phyloP scores from a whole-genome alignment of 2,113 vertebrate genomes.

The Climacteris rufus region DNA sequence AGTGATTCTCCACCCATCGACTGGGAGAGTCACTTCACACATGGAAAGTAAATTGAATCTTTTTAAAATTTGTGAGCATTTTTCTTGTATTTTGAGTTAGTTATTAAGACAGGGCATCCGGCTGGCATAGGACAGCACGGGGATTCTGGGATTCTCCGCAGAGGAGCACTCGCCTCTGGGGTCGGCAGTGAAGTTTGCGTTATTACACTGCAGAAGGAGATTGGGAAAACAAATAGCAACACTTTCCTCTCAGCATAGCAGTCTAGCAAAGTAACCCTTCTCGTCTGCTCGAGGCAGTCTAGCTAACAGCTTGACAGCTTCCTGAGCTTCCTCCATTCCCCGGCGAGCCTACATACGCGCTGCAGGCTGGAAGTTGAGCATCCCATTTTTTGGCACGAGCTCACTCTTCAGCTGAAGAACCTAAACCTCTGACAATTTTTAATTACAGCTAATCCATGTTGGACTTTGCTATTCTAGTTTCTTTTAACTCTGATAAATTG shows the following conservation, averaged over 20 bases:
- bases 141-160: not conserved
- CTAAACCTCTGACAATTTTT: not conserved
- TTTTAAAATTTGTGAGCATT: not conserved
- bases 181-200: not conserved
- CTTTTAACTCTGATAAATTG: not conserved
- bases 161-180: not conserved
- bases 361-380: not conserved
- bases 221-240: not conserved
- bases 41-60: not conserved
- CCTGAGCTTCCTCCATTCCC: not conserved
- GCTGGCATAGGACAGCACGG: rapidly evolving
- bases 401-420: not conserved
- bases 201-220: not conserved
- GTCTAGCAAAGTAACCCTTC: not conserved
- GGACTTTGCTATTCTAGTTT: not conserved
- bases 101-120: not conserved
- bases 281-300: not conserved
- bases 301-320: conserved; percentile 19
- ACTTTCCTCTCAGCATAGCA: not conserved
- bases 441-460: not conserved
- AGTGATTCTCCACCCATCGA: not conserved
- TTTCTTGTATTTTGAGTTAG: not conserved
- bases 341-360: not conserved
- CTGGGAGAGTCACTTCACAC: not conserved
- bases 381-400: not conserved